A percentile compares a stretch with the other conserved stretches of the same genome.
Conservation (phyloP, 2,113 vertebrate genomes). For the Mesitornis unicolor region DNA sequence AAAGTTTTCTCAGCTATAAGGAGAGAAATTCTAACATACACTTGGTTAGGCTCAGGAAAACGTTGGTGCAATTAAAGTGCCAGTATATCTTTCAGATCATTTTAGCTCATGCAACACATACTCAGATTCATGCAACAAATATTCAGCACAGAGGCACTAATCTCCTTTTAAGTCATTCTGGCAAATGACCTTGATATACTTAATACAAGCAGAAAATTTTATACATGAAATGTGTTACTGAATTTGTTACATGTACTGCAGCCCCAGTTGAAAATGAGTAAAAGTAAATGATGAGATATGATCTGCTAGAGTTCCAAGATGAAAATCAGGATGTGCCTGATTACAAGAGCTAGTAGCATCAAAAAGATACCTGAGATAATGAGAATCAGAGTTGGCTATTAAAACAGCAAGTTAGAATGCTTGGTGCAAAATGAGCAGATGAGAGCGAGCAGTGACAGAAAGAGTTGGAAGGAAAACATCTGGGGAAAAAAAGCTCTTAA, state of each 20-base stretch:
- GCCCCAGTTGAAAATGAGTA: background rate
- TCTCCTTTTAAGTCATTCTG: background rate
- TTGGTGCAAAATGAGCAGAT: background rate
- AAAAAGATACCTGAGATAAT: background rate
- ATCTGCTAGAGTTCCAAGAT: background rate
- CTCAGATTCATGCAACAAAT: too few species aligned
- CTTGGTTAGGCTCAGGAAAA: background rate
- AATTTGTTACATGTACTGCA: background rate
- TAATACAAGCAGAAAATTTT: background rate
- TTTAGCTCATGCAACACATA: background rate
- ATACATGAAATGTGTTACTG: background rate
- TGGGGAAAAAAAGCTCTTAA: background rate
- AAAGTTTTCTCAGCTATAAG: background rate
- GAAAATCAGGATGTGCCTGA: background rate
- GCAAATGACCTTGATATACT: background rate
- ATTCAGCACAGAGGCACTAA: background rate
- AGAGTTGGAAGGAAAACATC: background rate
- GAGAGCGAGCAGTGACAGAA: background rate
- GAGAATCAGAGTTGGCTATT: background rate
- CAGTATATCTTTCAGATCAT: background rate
- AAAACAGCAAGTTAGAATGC: background rate
- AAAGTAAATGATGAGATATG: background rate
- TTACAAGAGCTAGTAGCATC: background rate
- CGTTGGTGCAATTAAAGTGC: background rate
- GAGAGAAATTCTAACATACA: background rate